Conservation (phyloP, 1,140 invertebrate species). For the Drosophila dunni region DNA sequence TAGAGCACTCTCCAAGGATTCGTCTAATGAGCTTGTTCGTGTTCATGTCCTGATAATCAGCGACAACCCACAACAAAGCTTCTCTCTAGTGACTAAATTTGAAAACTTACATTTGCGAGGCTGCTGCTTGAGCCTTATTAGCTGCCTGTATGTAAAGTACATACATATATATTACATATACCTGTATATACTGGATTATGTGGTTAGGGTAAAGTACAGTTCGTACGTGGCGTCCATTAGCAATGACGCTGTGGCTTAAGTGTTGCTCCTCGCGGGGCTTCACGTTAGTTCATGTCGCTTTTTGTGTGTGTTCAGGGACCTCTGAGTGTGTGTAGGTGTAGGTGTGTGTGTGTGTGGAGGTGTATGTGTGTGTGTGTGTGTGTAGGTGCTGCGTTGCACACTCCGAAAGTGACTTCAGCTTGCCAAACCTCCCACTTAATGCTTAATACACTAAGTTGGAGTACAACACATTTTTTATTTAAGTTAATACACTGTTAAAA, state of each 20-base stretch:
- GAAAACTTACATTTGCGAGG: conserved; percentile 12
- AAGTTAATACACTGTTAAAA: too few species aligned
- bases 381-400: conserved; percentile 10
- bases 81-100: conserved; percentile 6
- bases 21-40: conserved; percentile 73
- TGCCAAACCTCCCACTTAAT: not conserved
- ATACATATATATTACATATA: not conserved
- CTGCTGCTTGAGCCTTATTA: conserved; percentile 35
- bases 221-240: conserved; percentile 33
- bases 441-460: not conserved
- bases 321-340: conserved; percentile 8
- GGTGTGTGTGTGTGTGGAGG: conserved; percentile 2
- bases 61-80: conserved; percentile 8
- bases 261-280: conserved; percentile 3
- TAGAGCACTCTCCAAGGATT: conserved; percentile 72
- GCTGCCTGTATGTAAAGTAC: not conserved
- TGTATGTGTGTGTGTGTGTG: too few species aligned
- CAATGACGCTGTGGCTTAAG: conserved; percentile 22
- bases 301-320: conserved; percentile 33
- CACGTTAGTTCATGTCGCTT: conserved; percentile 31
- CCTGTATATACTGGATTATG: not conserved
- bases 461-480: not conserved
- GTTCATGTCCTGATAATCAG: conserved; percentile 59
- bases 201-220: not conserved
- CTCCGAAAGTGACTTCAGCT: conserved; percentile 34